Conservation (phyloP, 2,113 vertebrate species). For the Epinephelus lanceolatus region DNA sequence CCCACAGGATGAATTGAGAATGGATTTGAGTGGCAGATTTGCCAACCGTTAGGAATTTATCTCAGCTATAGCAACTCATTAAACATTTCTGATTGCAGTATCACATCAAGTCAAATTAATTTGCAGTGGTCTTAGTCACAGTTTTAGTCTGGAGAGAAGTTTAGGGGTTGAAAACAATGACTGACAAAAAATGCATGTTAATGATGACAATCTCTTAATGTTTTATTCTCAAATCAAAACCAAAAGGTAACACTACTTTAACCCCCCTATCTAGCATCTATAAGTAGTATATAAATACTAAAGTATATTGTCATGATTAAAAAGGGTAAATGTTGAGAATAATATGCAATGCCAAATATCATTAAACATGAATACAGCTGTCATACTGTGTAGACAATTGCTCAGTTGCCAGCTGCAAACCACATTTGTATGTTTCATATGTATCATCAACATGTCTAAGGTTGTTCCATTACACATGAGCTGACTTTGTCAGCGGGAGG, state of each 20-base stretch:
- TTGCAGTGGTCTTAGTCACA: neutral
- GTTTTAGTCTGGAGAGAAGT: neutral
- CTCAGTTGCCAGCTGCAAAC: too few species aligned
- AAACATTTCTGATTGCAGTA: neutral
- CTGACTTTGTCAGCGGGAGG: too few species aligned
- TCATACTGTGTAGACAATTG: neutral
- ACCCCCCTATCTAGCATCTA: neutral
- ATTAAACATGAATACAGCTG: neutral
- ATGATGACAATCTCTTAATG: neutral
- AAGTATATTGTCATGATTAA: neutral
- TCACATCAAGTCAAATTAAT: conserved; percentile 12
- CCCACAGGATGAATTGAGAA: neutral
- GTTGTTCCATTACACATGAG: too few species aligned
- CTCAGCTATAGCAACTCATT: conserved; percentile 17
- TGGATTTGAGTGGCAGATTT: conserved; percentile 40
- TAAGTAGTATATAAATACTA: neutral
- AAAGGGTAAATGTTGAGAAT: neutral
- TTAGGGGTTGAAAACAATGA: neutral
- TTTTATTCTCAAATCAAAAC: neutral
- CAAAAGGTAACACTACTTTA: neutral
- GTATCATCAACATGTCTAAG: too few species aligned
- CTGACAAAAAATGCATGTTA: neutral
- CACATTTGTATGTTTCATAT: too few species aligned
- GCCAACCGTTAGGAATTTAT: conserved; percentile 26
- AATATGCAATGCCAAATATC: neutral